Evolutionary conservation across 2,113 vertebrate genomes (phyloP).

Genomic region (Saccopteryx leptura): DNA sequence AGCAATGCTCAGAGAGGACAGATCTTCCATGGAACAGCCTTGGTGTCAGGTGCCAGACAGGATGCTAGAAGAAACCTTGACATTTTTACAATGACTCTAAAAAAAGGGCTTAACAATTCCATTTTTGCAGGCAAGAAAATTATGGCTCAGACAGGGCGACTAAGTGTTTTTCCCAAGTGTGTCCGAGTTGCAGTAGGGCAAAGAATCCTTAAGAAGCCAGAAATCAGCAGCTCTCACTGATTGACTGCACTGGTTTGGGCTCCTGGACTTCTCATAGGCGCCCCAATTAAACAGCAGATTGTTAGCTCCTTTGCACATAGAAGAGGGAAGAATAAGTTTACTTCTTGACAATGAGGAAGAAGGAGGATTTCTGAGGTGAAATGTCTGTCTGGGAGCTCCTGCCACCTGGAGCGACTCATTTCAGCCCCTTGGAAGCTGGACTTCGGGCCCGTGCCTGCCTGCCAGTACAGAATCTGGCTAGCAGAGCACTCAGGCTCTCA

Average conservation of each 20-base stretch:
- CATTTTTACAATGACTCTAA: neutral
- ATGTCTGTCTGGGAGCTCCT: neutral
- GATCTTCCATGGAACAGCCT: accelerated
- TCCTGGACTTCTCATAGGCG: neutral
- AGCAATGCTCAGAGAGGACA: neutral
- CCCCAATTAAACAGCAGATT: neutral
- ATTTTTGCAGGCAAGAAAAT: neutral
- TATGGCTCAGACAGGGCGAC: neutral
- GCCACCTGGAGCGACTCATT: neutral
- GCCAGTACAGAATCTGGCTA: neutral
- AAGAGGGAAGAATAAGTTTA: neutral
- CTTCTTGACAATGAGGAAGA: neutral
- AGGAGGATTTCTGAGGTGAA: neutral
- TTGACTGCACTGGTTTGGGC: neutral
- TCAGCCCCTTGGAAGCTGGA: neutral
- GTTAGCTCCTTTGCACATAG: neutral
- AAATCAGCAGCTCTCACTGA: neutral
- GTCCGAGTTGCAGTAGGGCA: neutral
- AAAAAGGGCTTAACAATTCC: neutral
- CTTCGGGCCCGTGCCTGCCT: neutral
- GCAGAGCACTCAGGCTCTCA: neutral
- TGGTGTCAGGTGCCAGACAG: too few relatives aligned
- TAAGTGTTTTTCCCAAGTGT: neutral
- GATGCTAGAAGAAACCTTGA: neutral
- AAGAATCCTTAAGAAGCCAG: neutral